A percentile compares a stretch with the other conserved stretches of the same genome.
Conservation (phyloP, 1,140 invertebrate genomes). For the Ganaspis sp. region DNA sequence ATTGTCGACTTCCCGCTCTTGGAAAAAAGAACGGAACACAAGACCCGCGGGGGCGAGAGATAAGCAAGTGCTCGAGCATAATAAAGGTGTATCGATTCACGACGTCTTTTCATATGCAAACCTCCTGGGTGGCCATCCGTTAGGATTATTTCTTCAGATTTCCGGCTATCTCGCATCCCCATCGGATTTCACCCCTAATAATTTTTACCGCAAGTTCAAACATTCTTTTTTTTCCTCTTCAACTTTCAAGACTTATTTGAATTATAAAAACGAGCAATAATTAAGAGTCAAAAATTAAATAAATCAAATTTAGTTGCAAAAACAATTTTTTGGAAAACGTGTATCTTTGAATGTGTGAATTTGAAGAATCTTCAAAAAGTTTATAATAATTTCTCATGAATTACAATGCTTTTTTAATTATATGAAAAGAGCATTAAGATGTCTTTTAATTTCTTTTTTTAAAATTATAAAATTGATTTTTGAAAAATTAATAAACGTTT, state of each 20-base stretch:
- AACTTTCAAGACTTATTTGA: too few relatives aligned
- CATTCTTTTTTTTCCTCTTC: background rate
- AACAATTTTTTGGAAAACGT: too few relatives aligned
- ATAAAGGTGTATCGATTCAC: constrained; percentile 76
- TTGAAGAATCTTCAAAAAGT: too few relatives aligned
- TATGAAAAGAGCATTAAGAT: too few relatives aligned
- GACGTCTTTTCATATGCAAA: constrained; percentile 76
- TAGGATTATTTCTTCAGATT: constrained; percentile 73
- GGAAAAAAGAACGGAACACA: constrained; percentile 34
- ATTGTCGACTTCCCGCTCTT: constrained; percentile 69
- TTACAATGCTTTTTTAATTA: too few relatives aligned
- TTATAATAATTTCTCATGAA: too few relatives aligned
- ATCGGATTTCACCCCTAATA: constrained; percentile 1
- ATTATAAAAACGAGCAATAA: background rate
- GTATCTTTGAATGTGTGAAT: too few relatives aligned
- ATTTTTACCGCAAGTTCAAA: background rate
- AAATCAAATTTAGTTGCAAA: too few relatives aligned
- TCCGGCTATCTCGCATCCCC: constrained; percentile 44
- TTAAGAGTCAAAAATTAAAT: too few relatives aligned
- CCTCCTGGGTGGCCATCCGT: constrained; percentile 71
- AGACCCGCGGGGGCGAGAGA: constrained; percentile 60
- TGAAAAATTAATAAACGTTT: too few relatives aligned
- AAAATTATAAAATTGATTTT: too few relatives aligned
- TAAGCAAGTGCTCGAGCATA: constrained; percentile 73
- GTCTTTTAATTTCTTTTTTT: too few relatives aligned